These are phyloP conservation scores for Heliconius aoede DNA, from an alignment of 2,888 invertebrate species.

Conservation along the genomic window DNA sequence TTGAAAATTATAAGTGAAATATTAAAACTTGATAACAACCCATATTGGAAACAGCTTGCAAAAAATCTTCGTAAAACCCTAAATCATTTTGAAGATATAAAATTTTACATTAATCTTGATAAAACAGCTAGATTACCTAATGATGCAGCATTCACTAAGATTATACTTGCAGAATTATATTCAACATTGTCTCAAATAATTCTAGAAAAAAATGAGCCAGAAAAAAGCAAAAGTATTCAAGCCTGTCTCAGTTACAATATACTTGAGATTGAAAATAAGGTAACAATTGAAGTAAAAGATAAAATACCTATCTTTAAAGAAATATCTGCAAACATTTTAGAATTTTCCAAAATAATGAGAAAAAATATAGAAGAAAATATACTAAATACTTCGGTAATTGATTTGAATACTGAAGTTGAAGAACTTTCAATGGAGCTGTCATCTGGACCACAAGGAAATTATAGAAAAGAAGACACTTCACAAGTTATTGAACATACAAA, in stretches of 20 bases:
- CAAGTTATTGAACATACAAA: background rate
- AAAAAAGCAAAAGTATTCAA: conserved; percentile 48
- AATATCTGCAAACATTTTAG: conserved; percentile 56
- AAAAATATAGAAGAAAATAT: conserved; percentile 6
- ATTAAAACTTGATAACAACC: conserved; percentile 49
- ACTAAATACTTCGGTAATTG: background rate
- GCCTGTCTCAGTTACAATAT: conserved; percentile 54
- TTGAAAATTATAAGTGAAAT: conserved; percentile 64
- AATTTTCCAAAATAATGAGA: conserved; percentile 47
- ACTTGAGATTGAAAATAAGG: conserved; percentile 57
- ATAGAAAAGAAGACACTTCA: background rate
- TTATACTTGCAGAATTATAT: conserved; percentile 68
- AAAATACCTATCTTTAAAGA: conserved; percentile 75
- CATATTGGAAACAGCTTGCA: conserved; percentile 61
- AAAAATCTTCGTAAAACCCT: conserved; percentile 68
- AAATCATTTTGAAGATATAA: conserved; percentile 78
- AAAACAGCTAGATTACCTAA: conserved; percentile 77
- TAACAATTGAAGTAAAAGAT: conserved; percentile 70
- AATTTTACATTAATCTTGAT: conserved; percentile 77
- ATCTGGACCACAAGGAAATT: background rate
- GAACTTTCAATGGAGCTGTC: background rate
- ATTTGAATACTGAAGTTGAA: background rate
- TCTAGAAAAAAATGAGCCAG: conserved; percentile 49
- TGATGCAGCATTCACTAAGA: conserved; percentile 73
- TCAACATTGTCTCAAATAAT: conserved; percentile 56